Evolutionary conservation across 2,113 vertebrate species (phyloP).

Genomic region (Channa maculata): DNA sequence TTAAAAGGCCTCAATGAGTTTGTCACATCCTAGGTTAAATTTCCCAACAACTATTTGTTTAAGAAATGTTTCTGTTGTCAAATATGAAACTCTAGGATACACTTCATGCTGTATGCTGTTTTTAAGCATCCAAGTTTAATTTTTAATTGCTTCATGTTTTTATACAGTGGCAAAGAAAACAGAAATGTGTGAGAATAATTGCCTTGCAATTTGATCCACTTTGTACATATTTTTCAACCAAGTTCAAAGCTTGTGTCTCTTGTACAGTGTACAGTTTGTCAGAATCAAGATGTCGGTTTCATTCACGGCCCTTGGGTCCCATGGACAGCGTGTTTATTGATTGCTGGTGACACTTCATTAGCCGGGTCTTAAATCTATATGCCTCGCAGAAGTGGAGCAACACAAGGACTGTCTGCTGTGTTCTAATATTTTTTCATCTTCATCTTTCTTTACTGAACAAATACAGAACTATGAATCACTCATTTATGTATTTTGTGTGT

Average conservation of each 20-base stretch:
- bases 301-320: slow-evolving; percentile 2
- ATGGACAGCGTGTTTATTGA: slow-evolving; percentile 19
- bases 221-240: background rate
- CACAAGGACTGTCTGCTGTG: background rate
- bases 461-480: background rate
- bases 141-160: background rate
- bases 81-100: background rate
- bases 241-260: slow-evolving; percentile 2
- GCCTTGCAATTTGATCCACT: background rate
- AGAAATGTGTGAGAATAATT: too few species aligned
- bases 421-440: background rate
- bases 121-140: background rate
- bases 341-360: slow-evolving; percentile 27
- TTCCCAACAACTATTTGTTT: background rate
- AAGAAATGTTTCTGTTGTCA: too few species aligned
- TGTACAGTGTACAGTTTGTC: background rate
- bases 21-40: slow-evolving; percentile 7
- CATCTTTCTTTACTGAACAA: slow-evolving; percentile 11
- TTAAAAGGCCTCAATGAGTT: slow-evolving; percentile 13
- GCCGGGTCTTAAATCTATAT: slow-evolving; percentile 24
- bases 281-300: slow-evolving; percentile 1
- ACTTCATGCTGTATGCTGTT: slow-evolving; percentile 1
- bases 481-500: background rate
- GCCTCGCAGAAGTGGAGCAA: slow-evolving; percentile 5
- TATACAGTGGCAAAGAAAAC: background rate